Base-by-base conservation (phyloP, 2,888 invertebrate species). In the Chesias legatella region DNA sequence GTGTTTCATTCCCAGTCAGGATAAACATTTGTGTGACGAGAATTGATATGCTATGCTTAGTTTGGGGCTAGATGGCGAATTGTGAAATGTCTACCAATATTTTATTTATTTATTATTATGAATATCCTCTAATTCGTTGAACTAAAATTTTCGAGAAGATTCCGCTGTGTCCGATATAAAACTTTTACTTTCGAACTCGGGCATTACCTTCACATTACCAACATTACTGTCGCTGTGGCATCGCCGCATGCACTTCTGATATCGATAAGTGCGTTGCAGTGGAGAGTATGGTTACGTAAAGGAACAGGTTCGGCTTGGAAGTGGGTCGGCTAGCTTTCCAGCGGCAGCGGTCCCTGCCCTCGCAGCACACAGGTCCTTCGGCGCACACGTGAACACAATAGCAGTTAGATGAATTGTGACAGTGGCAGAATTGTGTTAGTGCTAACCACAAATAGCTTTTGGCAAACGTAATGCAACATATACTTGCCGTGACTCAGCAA, bases 301-400 rank as follows among this genome's bases (percentile, higher is more conserved):
- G 41, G 44, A 50, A 55, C 52, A 45, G 50, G 52, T 55, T 53
- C 45, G 32, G 60, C 52, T 58, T 54, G 58, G 59, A 79, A 71
- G 69, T 79, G 74, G 81, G 81, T 79, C 81, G 79, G 63, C 57
- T 58, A 63, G 74, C 73, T 82, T 80, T 81, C 78, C 75, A 72
- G 53, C 52, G 63, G 69, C 75, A 72, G 53, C 52, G 63, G 69
- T 66, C 66, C 54, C 58, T 71, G 70, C 67, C 67, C 67, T 42
- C 65, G 47, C 42, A 37, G 17, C 32, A 10, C 33, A 25, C 33
- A 22, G 33, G 11, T 10, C n/a, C 25, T 25, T 7, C 5, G 25
- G 25, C 5, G 3, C 3, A 5, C 5, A 5, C 5, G 13, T 3
- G 5, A 2, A 17, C 13, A 17, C 13, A 17, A 17, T 17, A 17